Conservation (phyloP, 2,888 invertebrate genomes). For the Brachypalpus laphriformis region DNA sequence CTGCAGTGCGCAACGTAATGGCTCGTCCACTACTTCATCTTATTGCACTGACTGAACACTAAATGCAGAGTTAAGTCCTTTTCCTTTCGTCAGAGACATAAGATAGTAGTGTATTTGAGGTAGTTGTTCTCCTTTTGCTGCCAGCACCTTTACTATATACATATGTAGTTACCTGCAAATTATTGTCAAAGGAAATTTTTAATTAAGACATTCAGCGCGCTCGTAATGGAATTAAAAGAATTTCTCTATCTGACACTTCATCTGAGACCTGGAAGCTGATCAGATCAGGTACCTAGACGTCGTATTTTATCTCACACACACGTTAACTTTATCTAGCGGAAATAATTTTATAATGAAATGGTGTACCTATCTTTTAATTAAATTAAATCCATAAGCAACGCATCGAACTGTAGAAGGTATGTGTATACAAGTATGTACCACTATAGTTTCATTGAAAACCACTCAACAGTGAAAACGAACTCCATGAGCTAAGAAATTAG, state of each 20-base stretch:
- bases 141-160: slow-evolving; percentile 17
- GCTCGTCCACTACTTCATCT: slow-evolving; percentile 49
- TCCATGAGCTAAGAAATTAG: neutral
- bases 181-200: slow-evolving; percentile 72
- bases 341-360: slow-evolving; percentile 32
- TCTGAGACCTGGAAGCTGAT: slow-evolving; percentile 7
- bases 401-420: neutral
- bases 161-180: slow-evolving; percentile 71
- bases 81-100: slow-evolving; percentile 14
- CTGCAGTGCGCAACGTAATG: neutral
- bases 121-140: slow-evolving; percentile 1
- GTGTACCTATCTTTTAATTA: slow-evolving; percentile 36
- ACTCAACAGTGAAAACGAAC: neutral
- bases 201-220: slow-evolving; percentile 73
- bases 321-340: neutral
- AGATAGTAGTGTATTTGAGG: neutral
- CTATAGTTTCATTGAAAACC: neutral
- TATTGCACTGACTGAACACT: slow-evolving; percentile 12
- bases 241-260: slow-evolving; percentile 54
- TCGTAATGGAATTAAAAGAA: slow-evolving; percentile 67
- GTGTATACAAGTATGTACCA: neutral
- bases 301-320: neutral
- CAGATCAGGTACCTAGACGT: neutral
- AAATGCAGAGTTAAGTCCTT: slow-evolving; percentile 23
- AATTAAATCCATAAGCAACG: slow-evolving; percentile 44